These are phyloP conservation scores for Asobara japonica DNA, from an alignment of 1,140 invertebrate species.

Conservation along the genomic window DNA sequence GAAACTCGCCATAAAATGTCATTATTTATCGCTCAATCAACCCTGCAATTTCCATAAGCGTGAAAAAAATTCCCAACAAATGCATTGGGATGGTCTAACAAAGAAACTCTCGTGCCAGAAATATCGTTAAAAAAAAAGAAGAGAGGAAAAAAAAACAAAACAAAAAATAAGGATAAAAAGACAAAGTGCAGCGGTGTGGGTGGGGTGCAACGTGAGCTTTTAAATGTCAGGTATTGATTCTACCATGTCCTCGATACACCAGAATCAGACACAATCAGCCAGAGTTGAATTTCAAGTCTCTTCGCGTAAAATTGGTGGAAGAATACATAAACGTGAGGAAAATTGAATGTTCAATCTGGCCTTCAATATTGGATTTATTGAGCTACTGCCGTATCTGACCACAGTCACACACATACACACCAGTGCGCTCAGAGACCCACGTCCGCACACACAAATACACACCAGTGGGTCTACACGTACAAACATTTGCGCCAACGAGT, in stretches of 20 bases:
- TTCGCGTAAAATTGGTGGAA: neutral
- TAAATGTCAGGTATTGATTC: conserved; percentile 31
- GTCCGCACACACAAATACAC: too few species aligned
- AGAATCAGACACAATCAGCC: conserved; percentile 10
- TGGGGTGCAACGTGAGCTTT: conserved; percentile 14
- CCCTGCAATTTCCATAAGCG: too few species aligned
- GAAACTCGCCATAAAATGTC: too few species aligned
- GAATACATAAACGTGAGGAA: neutral
- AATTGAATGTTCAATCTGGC: neutral
- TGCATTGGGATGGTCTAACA: too few species aligned
- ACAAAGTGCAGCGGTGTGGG: neutral
- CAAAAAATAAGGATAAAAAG: conserved; percentile 13
- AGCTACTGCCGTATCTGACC: too few species aligned
- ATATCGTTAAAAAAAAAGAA: neutral
- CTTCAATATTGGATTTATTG: neutral
- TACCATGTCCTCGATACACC: conserved; percentile 8
- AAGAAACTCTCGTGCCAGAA: too few species aligned
- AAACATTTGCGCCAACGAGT: too few species aligned
- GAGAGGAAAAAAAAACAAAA: neutral
- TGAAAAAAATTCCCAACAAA: too few species aligned
- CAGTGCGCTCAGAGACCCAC: too few species aligned
- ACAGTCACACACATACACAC: too few species aligned
- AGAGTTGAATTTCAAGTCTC: neutral
- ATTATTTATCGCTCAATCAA: too few species aligned
- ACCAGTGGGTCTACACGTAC: too few species aligned